Evolutionary conservation across 2,888 invertebrate species (phyloP).

Genomic region (Platypus cylindrus): DNA sequence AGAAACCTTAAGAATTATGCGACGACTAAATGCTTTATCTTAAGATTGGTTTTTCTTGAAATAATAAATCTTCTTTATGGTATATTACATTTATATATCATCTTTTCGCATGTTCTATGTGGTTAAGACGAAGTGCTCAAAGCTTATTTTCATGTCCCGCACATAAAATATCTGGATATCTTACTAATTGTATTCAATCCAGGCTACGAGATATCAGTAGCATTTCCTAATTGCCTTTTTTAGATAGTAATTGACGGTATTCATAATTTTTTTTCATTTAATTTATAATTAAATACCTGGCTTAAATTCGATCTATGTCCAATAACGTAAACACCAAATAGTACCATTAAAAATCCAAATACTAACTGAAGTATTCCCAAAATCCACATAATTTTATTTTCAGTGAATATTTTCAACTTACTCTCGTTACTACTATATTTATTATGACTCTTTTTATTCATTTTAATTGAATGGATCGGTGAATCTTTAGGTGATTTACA

Average conservation of each 20-base stretch:
- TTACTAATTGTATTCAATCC: no score
- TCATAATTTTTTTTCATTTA: slow-evolving; percentile 1
- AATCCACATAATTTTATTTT: slow-evolving; percentile 34
- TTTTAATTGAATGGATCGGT: slow-evolving; percentile 21
- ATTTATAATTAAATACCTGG: slow-evolving; percentile 22
- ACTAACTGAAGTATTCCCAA: slow-evolving; percentile 48
- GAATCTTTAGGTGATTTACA: slow-evolving; percentile 40
- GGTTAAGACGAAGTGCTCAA: no score
- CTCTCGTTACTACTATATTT: slow-evolving; percentile 10
- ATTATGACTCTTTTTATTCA: slow-evolving; percentile 8
- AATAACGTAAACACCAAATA: slow-evolving; percentile 49
- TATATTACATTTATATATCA: no score
- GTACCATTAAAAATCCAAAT: slow-evolving; percentile 48
- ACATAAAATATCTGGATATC: no score
- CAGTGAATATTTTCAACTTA: slow-evolving; percentile 6
- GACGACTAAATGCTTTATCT: no score
- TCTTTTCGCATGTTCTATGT: no score
- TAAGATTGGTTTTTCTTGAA: no score
- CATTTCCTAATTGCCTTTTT: no score
- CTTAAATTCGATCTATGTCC: slow-evolving; percentile 45
- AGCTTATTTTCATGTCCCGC: no score
- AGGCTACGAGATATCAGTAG: no score
- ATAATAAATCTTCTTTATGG: no score
- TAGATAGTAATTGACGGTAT: slow-evolving; percentile 4
- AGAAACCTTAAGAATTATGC: no score